Evolutionary conservation across 2,888 invertebrate genomes (phyloP).

Genomic region (Lacanobia wlatinum): DNA sequence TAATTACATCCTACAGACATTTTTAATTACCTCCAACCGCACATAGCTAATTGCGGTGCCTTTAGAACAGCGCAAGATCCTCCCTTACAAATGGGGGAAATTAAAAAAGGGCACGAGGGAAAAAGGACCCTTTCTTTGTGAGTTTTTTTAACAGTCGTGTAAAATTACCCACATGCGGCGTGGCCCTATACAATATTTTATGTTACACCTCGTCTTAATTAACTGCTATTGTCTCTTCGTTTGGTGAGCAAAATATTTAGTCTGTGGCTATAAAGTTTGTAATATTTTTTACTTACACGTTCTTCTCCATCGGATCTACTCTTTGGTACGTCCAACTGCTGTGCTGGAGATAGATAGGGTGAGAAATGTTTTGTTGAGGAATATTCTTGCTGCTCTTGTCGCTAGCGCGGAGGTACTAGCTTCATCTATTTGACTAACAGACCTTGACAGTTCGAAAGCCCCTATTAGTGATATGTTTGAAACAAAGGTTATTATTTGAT

Average conservation of each 20-base stretch:
- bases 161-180: conserved; percentile 51
- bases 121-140: conserved; percentile 44
- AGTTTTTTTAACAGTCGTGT: conserved; percentile 47
- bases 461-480: no score
- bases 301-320: no score
- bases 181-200: conserved; percentile 32
- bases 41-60: conserved; percentile 48
- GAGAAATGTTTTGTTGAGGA: no score
- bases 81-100: conserved; percentile 53
- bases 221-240: conserved; percentile 35
- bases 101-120: conserved; percentile 55
- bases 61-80: conserved; percentile 41
- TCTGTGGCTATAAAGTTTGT: conserved; percentile 8
- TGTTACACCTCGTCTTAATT: conserved; percentile 45
- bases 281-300: not conserved
- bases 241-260: conserved; percentile 2
- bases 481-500: no score
- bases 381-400: no score
- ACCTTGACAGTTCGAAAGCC: no score
- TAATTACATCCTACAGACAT: conserved; percentile 24
- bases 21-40: conserved; percentile 47
- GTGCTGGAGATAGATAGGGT: no score
- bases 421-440: no score
- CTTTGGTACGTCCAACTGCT: no score
- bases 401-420: no score